These are phyloP conservation scores for Anhinga anhinga DNA, from an alignment of 2,113 vertebrate genomes.

Conservation along the genomic window DNA sequence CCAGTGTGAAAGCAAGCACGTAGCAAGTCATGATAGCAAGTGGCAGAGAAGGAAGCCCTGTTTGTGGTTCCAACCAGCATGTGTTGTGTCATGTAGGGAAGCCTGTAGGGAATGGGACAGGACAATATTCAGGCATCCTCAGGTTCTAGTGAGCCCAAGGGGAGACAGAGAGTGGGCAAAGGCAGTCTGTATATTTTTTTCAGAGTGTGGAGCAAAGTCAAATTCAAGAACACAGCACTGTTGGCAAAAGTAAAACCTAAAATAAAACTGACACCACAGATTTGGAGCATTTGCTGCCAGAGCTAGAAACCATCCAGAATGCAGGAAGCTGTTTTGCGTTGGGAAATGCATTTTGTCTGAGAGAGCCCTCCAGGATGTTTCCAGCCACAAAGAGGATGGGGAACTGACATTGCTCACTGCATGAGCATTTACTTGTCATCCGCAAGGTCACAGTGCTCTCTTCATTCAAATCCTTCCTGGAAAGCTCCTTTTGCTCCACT, in stretches of 20 bases:
- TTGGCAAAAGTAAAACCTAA: conserved; percentile 31
- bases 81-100: not conserved
- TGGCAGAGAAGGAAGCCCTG: not conserved
- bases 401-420: conserved; percentile 44
- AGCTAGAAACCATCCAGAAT: conserved; percentile 41
- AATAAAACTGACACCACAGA: conserved; percentile 48
- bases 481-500: conserved; percentile 24
- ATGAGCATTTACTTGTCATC: conserved; percentile 27
- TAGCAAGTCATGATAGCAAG: not conserved
- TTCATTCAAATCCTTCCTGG: conserved; percentile 22
- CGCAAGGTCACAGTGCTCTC: conserved; percentile 17
- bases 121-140: not conserved
- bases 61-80: fast-evolving
- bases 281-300: conserved; percentile 9
- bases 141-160: not conserved
- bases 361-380: conserved; percentile 48
- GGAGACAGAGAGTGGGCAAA: not conserved
- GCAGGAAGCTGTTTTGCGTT: conserved; percentile 53
- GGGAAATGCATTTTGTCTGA: conserved; percentile 52
- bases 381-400: conserved; percentile 54
- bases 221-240: conserved; percentile 40
- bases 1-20: not conserved
- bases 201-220: conserved; percentile 32
- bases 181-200: not conserved
- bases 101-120: not conserved